Evolutionary conservation across 1,140 invertebrate genomes (phyloP).

Genomic region (Hyles euphorbiae): DNA sequence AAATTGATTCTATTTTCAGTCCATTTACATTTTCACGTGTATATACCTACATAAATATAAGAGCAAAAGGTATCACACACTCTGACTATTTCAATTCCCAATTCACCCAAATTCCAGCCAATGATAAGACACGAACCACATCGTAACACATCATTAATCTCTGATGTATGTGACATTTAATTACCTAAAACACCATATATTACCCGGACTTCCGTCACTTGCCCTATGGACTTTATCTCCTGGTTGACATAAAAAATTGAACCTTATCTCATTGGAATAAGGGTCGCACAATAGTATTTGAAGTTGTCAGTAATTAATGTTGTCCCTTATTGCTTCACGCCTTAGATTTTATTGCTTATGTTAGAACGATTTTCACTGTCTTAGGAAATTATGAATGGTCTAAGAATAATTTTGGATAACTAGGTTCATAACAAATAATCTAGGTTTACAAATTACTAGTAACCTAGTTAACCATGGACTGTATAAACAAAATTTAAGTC

Average conservation of each 20-base stretch:
- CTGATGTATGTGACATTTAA: constrained; percentile 73
- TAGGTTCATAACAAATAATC: no score
- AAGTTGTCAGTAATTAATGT: constrained; percentile 56
- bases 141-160: constrained; percentile 73
- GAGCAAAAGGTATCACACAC: no score
- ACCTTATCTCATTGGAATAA: neutral
- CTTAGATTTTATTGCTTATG: constrained; percentile 66
- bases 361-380: constrained; percentile 31
- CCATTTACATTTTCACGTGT: no score
- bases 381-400: constrained; percentile 6
- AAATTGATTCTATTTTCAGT: no score
- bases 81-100: no score
- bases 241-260: neutral
- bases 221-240: constrained; percentile 39
- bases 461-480: no score
- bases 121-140: constrained; percentile 8
- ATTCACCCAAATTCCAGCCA: constrained; percentile 12
- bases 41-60: no score
- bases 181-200: constrained; percentile 75
- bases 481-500: no score
- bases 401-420: no score
- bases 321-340: constrained; percentile 72
- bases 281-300: neutral
- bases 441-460: no score
- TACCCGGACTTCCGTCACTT: constrained; percentile 65